Conservation (phyloP, 2,888 invertebrate genomes). For the Cataglyphis cursor region DNA sequence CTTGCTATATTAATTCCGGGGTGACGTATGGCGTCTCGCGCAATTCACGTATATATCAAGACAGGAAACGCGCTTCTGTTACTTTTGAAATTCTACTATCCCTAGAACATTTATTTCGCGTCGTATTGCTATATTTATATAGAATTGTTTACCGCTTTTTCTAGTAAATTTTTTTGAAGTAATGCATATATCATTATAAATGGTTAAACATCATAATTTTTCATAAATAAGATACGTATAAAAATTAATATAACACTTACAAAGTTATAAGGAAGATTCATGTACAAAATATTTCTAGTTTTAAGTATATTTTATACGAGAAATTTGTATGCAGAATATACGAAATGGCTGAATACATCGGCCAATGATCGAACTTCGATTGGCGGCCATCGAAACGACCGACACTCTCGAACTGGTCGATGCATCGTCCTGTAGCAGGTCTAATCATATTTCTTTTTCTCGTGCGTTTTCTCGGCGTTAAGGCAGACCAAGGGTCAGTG, state of each 20-base stretch:
- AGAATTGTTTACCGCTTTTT: not conserved
- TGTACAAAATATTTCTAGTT: not conserved
- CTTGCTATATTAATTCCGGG: constrained; percentile 30
- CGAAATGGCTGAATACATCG: constrained; percentile 23
- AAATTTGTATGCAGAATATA: not conserved
- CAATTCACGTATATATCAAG: not conserved
- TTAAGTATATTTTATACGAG: not conserved
- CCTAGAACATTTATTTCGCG: not conserved
- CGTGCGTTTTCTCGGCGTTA: constrained; percentile 75
- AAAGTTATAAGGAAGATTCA: not conserved
- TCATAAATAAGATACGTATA: not conserved
- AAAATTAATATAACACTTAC: not conserved
- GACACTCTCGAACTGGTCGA: constrained; percentile 75
- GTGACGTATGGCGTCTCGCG: constrained; percentile 2
- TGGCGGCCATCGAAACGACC: constrained; percentile 83
- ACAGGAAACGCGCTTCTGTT: not conserved
- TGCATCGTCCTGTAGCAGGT: constrained; percentile 78
- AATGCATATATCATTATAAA: not conserved
- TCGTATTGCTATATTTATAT: not conserved
- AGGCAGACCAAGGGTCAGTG: constrained; percentile 81
- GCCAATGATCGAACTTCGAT: constrained; percentile 76
- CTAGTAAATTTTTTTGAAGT: not conserved
- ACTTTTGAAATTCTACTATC: not conserved
- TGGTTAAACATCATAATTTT: not conserved
- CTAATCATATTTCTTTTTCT: constrained; percentile 78